phyloP scores from a whole-genome alignment of 2,113 vertebrate genomes.

The Quiscalus mexicanus region DNA sequence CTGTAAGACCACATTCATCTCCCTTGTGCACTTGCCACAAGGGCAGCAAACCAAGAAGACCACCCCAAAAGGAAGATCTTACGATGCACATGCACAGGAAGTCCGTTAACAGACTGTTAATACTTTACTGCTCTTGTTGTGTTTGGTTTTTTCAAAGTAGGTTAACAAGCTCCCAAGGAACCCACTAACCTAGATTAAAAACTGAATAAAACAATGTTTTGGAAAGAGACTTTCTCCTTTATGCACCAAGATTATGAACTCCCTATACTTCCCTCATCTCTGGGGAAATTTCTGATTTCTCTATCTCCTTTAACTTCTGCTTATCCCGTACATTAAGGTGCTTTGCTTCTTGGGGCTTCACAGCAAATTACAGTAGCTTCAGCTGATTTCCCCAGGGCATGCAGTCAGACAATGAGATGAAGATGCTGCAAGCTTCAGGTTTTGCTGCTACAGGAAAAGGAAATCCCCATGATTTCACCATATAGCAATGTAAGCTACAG shows the following conservation, averaged over 20 bases:
- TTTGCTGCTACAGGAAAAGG: slow-evolving; percentile 44
- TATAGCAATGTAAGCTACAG: background rate
- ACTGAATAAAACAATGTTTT: slow-evolving; percentile 20
- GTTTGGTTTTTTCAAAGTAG: background rate
- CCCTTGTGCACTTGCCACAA: background rate
- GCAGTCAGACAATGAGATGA: background rate
- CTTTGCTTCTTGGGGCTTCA: slow-evolving; percentile 8
- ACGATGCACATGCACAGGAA: slow-evolving; percentile 20
- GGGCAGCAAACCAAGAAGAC: background rate
- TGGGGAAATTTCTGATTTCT: background rate
- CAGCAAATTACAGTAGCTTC: slow-evolving; percentile 7
- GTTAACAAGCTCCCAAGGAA: slow-evolving; percentile 57
- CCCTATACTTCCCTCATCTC: background rate
- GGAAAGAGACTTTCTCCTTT: slow-evolving; percentile 19
- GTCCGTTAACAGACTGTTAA: background rate
- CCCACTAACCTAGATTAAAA: slow-evolving; percentile 35
- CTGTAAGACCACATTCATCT: background rate
- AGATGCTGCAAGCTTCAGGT: slow-evolving; percentile 7
- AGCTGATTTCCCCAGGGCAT: background rate
- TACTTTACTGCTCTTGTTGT: background rate
- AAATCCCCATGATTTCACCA: slow-evolving; percentile 45
- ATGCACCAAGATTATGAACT: background rate
- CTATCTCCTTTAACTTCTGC: background rate
- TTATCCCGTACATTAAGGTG: background rate
- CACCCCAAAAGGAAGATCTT: background rate